Base-by-base conservation (phyloP, 2,113 vertebrate genomes). In the Glareola pratincola region DNA sequence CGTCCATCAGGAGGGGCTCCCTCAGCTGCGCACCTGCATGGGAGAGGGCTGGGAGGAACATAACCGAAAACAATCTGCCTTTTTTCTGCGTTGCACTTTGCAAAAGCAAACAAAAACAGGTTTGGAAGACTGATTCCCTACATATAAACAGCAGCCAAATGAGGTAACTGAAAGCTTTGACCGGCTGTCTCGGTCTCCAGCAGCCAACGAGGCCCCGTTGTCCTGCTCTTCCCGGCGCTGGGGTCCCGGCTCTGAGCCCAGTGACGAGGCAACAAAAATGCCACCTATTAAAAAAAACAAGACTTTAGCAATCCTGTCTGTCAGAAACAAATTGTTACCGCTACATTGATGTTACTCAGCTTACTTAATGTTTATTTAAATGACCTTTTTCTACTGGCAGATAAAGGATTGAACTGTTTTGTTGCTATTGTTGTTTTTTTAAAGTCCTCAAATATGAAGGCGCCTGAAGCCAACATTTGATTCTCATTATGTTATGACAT, bases 401-500 rank as follows among this genome's bases (percentile, higher is more conserved):
- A 66, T 92, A 66, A 93, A 85, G 95, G 67, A 91, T 84, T 59
- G 93, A 69, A 86, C 79, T 80, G 82, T 92, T 97, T 90, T 90
- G 93, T 92, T 96, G 88, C 85, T 88, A 60, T 88, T 94, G 92
- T 79, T 94, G 77, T 45, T 96, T 85, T 96, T 86, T 82, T 75
- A 94, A 92, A 97, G 88, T 51, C 86, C 80, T 93, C 11, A 4
- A 85, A 82, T 96, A 85, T 71, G 91, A 93, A 91, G 48, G 84
- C 7, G 91, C 94, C 92, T 60, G 76, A 43, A 95, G 87, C 85
- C 81, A 88, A 73, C 90, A 85, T 97, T 98, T 96, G 92, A 92
- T 96, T 97, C 96, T 97, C 89, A 93, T 98, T 96, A 96, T 71
- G 88, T 91, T 97, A 92, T 62, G 90, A 95, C 88, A 94, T 96